Base-by-base conservation (phyloP, 2,113 vertebrate genomes). In the Apodemus speciosus region DNA sequence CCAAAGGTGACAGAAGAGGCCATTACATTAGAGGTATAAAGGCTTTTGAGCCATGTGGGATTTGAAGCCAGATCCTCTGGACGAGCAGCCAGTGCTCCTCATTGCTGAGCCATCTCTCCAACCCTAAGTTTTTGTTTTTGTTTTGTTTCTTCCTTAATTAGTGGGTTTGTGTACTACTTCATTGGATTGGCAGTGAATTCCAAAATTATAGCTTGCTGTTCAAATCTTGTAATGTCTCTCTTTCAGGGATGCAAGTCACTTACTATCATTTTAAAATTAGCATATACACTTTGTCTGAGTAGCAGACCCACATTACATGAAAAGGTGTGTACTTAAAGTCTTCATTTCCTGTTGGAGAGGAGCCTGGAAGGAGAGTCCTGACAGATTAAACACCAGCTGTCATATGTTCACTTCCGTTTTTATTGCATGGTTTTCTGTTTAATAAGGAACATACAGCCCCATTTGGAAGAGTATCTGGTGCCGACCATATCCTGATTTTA, bases 151-250 rank as follows among this genome's bases (percentile, higher is more conserved):
- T n/a, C 71, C 69, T 73, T 86, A 89, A 81, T 72, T 91, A 66
- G 49, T 76, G 10, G 73, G 43, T 30, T 90, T 32, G 60, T 91
- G 43, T 89, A 89, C n/a, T 30, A 91, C 89, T 86, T 87, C 64
- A 60, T 60, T 90, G 73, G 90, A 68, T 92, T 43, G 64, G 51
- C 81, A 92, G 49, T 46, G 49, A 79, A 69, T 79, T 56, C 32
- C n/a, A 43, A 40, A 80, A 43, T 94, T 85, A 76, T 30, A 69
- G 53, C 21, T 38, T 49, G 30, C 84, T 75, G 25, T 66, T 94
- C 51, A 94, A 88, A 49, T 90, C 76, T 35, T 58, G 85, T 80
- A 85, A 25, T 58, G 64, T 92, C 89, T 90, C 16, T 80, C 9
- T 80, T 81, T 38, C 53, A 75, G 58, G 68, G 58, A 11, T 32